Percentiles rank a stretch among this genome's conserved stretches.
Evolutionary conservation across 2,888 invertebrate species (phyloP).

Genomic region (Orthosia gracilis): DNA sequence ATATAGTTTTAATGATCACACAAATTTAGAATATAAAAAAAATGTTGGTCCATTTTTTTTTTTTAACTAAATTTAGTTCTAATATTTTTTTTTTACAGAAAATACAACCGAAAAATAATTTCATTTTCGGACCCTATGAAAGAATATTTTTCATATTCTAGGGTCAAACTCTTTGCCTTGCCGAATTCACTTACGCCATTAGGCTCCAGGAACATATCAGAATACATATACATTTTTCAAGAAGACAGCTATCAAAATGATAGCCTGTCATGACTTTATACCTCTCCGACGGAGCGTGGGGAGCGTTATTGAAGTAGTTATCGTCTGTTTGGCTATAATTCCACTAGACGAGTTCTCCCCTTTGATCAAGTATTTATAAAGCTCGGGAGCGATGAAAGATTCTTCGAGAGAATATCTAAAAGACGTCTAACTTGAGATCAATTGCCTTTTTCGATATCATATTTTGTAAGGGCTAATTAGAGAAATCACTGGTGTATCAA

Average conservation of each 20-base stretch:
- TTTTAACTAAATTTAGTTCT: too few relatives aligned
- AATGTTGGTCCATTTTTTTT: too few relatives aligned
- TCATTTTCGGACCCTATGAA: too few relatives aligned
- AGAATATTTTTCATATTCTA: too few relatives aligned
- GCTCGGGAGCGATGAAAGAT: neutral
- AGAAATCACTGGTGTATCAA: neutral
- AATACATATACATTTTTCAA: neutral
- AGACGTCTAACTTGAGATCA: neutral
- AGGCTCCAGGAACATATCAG: too few relatives aligned
- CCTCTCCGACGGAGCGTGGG: neutral
- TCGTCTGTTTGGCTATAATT: slow-evolving; percentile 6
- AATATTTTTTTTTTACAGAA: too few relatives aligned
- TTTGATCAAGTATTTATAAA: slow-evolving; percentile 12
- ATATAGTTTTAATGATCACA: too few relatives aligned
- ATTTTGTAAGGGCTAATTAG: neutral
- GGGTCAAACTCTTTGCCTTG: too few relatives aligned
- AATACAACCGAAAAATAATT: too few relatives aligned
- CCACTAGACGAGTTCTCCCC: slow-evolving; percentile 2
- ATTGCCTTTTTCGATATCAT: neutral
- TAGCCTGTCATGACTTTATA: neutral
- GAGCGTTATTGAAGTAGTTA: slow-evolving; percentile 6
- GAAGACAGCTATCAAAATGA: slow-evolving; percentile 3
- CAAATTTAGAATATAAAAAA: too few relatives aligned
- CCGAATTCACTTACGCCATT: too few relatives aligned
- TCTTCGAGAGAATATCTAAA: neutral